Evolutionary conservation across 2,888 invertebrate genomes (phyloP), one percentile per base, ranked within the genome.

Genomic region (Ornithoptera priamus): DNA sequence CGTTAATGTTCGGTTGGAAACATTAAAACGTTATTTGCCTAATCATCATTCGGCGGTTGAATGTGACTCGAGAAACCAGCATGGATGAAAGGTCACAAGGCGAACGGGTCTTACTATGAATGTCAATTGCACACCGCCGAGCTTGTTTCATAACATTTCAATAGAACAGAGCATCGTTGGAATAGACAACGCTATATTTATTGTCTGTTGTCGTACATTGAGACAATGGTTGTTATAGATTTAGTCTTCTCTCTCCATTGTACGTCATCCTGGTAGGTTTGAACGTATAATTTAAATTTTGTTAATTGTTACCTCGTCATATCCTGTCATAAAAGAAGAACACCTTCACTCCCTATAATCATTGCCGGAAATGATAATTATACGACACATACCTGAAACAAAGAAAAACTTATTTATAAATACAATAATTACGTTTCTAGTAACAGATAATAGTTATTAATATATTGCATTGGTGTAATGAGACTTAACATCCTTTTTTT

Each of bases 211-310:
- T 62, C 57, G 62, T 69, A 69, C 69, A 65, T 69, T 62, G 46
- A 69, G 56, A 69, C 69, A 69, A 69, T 65, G 62, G 69, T 46
- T 65, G 69, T 69, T 69, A 62, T 69, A 65, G 62, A 65, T 69
- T 50, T 24, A 30, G 58, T 36, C 53, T 36, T 61, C 50, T 65
- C 61, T 22, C 62, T 53, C 64, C 56, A 53, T 61, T 56, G 60
- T 61, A 66, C 60, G 60, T 65, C 64, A 57, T 60, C 56, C 53
- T 39, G 15, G 42, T 69, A 65, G 39, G 20, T 61, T 50, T 53
- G 18, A 64, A 64, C 60, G 58, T 64, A 53, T 17, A 68, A 57
- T 58, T 30, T 6, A 8, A 22, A 58, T 24, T 68, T 57, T 60
- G 57, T 60, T n/a, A 61, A 65, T 5, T 18, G 24, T 24, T 10